phyloP scores from a whole-genome alignment of 2,797 vertebrate genomes.

The Limnodromus scolopaceus region DNA sequence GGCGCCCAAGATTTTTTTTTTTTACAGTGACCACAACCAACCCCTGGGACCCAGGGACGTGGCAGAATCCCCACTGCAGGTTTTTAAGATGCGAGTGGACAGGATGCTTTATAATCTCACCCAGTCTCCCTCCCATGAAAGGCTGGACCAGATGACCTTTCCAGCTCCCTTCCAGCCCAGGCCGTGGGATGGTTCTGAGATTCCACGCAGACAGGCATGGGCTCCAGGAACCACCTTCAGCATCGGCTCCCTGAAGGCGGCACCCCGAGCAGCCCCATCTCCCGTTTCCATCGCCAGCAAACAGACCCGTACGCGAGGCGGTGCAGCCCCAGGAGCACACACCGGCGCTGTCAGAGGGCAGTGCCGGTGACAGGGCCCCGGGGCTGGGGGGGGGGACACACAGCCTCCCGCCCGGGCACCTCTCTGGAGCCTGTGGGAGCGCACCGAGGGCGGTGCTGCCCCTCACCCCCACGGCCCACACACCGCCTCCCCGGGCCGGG shows the following conservation, averaged over 20 bases:
- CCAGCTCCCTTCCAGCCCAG: neutral
- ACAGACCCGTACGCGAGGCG: fast-evolving
- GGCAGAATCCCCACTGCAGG: fast-evolving
- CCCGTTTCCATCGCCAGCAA: neutral
- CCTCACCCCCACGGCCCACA: neutral
- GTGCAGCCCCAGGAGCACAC: fast-evolving
- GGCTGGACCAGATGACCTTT: neutral
- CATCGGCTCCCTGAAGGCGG: neutral
- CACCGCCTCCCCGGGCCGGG: fast-evolving
- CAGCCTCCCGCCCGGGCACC: fast-evolving
- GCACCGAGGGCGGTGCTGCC: fast-evolving
- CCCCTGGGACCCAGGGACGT: fast-evolving
- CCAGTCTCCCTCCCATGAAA: neutral
- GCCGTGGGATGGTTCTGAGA: fast-evolving
- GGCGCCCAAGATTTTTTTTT: neutral
- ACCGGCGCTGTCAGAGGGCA: fast-evolving
- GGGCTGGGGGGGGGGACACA: neutral
- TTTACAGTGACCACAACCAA: neutral
- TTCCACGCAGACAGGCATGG: fast-evolving
- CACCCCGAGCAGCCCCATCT: neutral
- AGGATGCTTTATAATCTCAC: neutral
- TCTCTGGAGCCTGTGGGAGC: too few species aligned
- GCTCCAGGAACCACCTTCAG: neutral
- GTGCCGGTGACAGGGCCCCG: neutral
- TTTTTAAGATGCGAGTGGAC: neutral